Evolutionary conservation across 1,140 invertebrate species (phyloP), one percentile per base, ranked within the genome.

Genomic region (Gonatopus flavifemur): DNA sequence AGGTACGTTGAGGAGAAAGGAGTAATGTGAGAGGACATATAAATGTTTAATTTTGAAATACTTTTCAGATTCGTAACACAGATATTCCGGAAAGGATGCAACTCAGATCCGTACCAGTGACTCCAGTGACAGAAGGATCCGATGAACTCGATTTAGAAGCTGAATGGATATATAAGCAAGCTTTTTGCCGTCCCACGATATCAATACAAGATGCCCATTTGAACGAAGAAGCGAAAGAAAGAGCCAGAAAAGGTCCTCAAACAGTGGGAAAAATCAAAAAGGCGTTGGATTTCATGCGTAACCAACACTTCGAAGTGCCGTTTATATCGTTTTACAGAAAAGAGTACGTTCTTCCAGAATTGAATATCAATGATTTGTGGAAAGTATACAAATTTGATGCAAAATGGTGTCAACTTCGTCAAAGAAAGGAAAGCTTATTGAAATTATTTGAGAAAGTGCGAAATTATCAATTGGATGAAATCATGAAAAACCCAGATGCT

Each of bases 261-360:
- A 88, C 89, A 0, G 79, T 93, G 6, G 83, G 83, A 10, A 98
- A 98, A 74, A 98, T 98, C 13, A 88, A 89, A 37, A 94, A 97
- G 75, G 93, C 94, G 0, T 74, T 99, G 0, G 92, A 96, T 55
- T 98, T 98, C 65, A 98, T 99, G 84, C 79, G 96, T 12, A 98
- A 97, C 77, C 90, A 96, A 61, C 86, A 92, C 25, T 82, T 95
- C 61, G 96, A 98, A 80, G 95, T 98, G 19, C 95, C 97, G 1
- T 99, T 99, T 67, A 99, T 99, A 62, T 93, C 95, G 0, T 98
- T 98, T 72, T 99, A 99, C 67, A 83, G 97, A 19, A 99, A 99
- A 77, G 98, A 99, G 73, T 96, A 98, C 69, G 93, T 98, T 0
- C 87, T 94, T 62, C 93, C 94, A 0, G 94, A 98, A 62, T 73